A percentile compares a stretch with the other conserved stretches of the same genome.
Evolutionary conservation across 1,140 invertebrate genomes (phyloP).

Genomic region (Nebria ingens): DNA sequence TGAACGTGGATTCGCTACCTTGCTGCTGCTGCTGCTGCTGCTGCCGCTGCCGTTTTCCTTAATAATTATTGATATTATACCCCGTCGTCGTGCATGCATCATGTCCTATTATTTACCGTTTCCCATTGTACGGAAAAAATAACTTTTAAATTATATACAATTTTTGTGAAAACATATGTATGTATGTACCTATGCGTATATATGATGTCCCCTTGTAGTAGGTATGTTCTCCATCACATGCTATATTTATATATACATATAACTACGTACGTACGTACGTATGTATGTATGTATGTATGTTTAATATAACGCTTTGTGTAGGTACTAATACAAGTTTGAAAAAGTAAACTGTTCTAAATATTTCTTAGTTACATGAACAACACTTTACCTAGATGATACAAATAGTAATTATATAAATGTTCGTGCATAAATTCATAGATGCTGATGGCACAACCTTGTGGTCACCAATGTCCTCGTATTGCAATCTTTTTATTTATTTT

Average conservation of each 20-base stretch:
- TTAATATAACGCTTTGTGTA: background rate
- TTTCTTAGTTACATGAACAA: no score
- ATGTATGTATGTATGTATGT: slow-evolving; percentile 5
- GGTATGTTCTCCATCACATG: background rate
- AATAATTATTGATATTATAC: slow-evolving; percentile 33
- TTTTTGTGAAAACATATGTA: slow-evolving; percentile 28
- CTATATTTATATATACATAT: slow-evolving; percentile 5
- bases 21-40: no score
- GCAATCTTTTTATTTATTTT: no score
- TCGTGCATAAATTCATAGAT: no score
- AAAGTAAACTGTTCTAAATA: no score
- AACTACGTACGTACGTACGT: background rate
- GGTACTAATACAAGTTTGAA: background rate
- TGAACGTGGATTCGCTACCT: slow-evolving; percentile 29
- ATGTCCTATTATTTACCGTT: slow-evolving; percentile 28
- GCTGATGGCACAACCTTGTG: no score
- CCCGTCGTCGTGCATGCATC: no score
- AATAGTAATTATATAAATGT: no score
- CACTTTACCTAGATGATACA: no score
- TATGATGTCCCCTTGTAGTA: background rate
- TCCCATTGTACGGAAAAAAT: slow-evolving; percentile 30
- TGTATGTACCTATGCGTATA: background rate
- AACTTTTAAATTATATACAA: slow-evolving; percentile 28
- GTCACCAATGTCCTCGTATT: no score
- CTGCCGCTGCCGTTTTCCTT: slow-evolving; percentile 11